Evolutionary conservation across 2,888 invertebrate species (phyloP).

Genomic region (Halocaridina rubra): DNA sequence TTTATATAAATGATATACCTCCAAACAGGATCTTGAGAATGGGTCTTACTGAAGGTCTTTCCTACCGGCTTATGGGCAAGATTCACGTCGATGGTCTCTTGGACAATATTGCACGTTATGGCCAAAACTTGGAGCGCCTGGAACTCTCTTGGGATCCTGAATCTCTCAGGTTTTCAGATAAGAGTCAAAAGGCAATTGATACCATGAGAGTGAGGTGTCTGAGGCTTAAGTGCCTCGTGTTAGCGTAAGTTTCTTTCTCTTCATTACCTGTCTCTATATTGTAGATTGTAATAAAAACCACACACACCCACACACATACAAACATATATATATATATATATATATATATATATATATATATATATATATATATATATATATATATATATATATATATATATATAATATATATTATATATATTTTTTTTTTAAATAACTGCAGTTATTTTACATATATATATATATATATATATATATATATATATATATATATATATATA

Average conservation of each 20-base stretch:
- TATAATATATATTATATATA: conserved; percentile 2
- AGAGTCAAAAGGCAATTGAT: conserved; percentile 99
- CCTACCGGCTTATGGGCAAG: conserved; percentile 85
- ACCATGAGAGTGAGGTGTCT: conserved; percentile 94
- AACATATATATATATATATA: conserved; percentile 11
- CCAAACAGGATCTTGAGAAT: conserved; percentile 88
- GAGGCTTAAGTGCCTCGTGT: conserved; percentile 89
- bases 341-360: conserved; percentile 1
- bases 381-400: conserved; percentile 13
- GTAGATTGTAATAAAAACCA: too few relatives aligned
- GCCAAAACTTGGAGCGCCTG: conserved; percentile 86
- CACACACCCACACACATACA: not conserved
- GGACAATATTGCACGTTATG: conserved; percentile 95
- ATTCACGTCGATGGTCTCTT: conserved; percentile 98
- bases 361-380: not conserved
- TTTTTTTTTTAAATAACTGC: too few relatives aligned
- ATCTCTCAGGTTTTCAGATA: conserved; percentile 97
- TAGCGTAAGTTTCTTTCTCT: conserved; percentile 77
- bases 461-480: not conserved
- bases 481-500: not conserved
- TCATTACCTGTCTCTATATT: not conserved
- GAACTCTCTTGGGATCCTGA: conserved; percentile 99
- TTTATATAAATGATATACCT: not conserved
- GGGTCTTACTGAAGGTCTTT: conserved; percentile 75
- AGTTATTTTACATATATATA: too few relatives aligned